Conservation (phyloP, 2,797 vertebrate species). For the Buceros bicornis region DNA sequence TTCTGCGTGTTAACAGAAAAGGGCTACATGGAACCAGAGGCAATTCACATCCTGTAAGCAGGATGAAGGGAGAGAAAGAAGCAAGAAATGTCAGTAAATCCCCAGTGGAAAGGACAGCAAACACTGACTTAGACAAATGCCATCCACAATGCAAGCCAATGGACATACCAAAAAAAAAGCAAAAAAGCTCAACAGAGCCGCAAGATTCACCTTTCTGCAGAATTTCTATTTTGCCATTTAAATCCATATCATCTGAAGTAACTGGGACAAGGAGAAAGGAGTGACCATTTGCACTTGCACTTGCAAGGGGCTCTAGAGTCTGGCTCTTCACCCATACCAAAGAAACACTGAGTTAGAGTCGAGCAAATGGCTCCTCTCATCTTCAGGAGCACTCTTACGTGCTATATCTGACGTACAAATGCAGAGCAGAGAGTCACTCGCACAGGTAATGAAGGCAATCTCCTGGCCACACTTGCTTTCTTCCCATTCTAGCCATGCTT, state of each 20-base stretch:
- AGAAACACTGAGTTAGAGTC: not conserved
- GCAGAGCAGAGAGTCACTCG: not conserved
- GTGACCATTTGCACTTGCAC: not conserved
- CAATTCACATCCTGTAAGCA: not conserved
- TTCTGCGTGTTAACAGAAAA: not conserved
- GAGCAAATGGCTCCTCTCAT: not conserved
- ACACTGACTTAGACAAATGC: not conserved
- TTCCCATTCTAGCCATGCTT: not conserved
- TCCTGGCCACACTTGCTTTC: not conserved
- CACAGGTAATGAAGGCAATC: not conserved
- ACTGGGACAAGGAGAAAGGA: not conserved
- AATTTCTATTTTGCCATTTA: not conserved
- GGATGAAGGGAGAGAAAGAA: not conserved
- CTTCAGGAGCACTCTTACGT: not conserved
- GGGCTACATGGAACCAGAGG: not conserved
- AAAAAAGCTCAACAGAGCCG: accelerated
- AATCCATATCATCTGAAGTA: not conserved
- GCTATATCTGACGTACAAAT: not conserved
- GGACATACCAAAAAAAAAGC: not conserved
- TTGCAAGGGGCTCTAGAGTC: not conserved
- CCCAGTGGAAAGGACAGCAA: not conserved
- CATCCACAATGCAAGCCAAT: not conserved
- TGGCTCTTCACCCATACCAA: not conserved
- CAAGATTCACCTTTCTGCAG: not conserved
- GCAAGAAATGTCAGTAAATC: not conserved